Evolutionary conservation across 2,888 invertebrate species (phyloP).

Genomic region (Sminthurinus aureus): DNA sequence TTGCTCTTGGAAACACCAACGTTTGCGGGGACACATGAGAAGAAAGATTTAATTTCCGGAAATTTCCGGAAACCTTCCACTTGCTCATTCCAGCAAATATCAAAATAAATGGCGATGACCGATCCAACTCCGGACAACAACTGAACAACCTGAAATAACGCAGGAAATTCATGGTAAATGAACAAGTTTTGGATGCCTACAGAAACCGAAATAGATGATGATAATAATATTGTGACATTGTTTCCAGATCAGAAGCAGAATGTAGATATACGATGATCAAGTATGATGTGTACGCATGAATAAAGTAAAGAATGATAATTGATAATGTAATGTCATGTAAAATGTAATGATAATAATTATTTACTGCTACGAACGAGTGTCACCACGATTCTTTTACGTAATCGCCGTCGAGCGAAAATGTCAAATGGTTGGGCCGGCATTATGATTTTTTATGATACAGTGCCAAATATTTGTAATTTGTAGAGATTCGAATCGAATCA

Average conservation of each 20-base stretch:
- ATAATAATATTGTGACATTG: too few relatives aligned
- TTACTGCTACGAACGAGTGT: background rate
- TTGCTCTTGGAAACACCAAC: background rate
- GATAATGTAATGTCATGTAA: too few relatives aligned
- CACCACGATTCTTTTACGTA: background rate
- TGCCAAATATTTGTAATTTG: too few relatives aligned
- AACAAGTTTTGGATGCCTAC: too few relatives aligned
- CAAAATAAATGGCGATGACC: background rate
- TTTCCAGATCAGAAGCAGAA: too few relatives aligned
- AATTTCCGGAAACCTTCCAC: background rate
- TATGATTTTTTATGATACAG: too few relatives aligned
- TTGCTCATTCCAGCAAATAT: background rate
- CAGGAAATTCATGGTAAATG: too few relatives aligned
- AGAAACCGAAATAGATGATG: too few relatives aligned
- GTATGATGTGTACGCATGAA: background rate
- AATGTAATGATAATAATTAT: too few relatives aligned
- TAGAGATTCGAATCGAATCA: too few relatives aligned
- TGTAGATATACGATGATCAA: too few relatives aligned
- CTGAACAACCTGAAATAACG: background rate
- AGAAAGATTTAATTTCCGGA: background rate
- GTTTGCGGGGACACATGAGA: background rate
- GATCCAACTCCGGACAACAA: background rate
- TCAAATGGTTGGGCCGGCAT: too few relatives aligned
- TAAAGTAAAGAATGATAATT: background rate
- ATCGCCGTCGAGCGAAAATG: background rate